These are phyloP conservation scores for Stratiolaelaps scimitus DNA, from an alignment of 1,140 invertebrate genomes.

Conservation along the genomic window DNA sequence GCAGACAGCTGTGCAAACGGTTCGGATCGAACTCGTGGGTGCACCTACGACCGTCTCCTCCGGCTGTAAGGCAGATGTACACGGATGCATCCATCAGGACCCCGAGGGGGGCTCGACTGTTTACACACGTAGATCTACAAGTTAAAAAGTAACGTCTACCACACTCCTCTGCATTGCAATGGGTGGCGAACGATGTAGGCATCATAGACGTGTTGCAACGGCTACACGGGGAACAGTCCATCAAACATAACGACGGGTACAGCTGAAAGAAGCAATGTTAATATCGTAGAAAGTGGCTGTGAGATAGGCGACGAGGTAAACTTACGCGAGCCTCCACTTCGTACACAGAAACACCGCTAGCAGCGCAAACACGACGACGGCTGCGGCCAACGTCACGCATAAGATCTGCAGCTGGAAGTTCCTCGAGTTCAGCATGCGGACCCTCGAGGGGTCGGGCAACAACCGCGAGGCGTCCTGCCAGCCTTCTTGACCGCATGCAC, in stretches of 20 bases:
- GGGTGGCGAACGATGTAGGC: too few relatives aligned
- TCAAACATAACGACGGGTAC: background rate
- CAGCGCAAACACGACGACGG: slow-evolving; percentile 24
- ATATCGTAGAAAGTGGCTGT: background rate
- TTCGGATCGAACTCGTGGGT: too few relatives aligned
- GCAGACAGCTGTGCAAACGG: too few relatives aligned
- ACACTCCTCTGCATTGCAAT: too few relatives aligned
- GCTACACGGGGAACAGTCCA: background rate
- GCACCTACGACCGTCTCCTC: too few relatives aligned
- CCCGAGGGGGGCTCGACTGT: background rate
- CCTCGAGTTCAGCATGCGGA: slow-evolving; percentile 9
- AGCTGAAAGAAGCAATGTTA: background rate
- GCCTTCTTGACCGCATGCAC: slow-evolving; percentile 6
- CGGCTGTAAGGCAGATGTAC: too few relatives aligned
- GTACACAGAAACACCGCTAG: slow-evolving; percentile 24
- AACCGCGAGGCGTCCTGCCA: background rate
- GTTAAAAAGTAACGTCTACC: too few relatives aligned
- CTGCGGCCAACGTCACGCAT: slow-evolving; percentile 5
- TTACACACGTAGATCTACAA: background rate
- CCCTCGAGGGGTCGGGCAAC: background rate
- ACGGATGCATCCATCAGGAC: too few relatives aligned
- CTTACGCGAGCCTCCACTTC: slow-evolving; percentile 28
- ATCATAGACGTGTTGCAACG: background rate
- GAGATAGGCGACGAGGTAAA: background rate
- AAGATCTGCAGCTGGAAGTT: slow-evolving; percentile 9